Percentiles rank a stretch among this genome's conserved stretches.
Conservation (phyloP, 2,113 vertebrate genomes). For the Trematocara unimaculatum region DNA sequence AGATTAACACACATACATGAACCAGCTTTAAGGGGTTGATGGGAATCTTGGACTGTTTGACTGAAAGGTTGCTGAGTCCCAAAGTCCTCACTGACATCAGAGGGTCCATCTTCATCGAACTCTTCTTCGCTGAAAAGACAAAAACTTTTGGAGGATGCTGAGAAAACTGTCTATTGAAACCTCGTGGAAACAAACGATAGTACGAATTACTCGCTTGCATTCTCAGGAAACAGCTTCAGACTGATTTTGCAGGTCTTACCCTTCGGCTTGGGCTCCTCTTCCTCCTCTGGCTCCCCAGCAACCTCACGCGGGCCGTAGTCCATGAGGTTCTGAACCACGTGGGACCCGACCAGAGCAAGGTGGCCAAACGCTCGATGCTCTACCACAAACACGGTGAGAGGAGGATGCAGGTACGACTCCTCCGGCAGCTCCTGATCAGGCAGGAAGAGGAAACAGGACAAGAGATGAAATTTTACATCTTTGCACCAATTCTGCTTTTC, state of each 20-base stretch:
- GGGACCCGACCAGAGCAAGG: constrained; percentile 81
- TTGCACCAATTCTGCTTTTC: neutral
- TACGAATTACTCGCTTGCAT: neutral
- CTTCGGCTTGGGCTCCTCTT: constrained; percentile 57
- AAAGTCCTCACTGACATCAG: constrained; percentile 64
- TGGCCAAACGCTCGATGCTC: constrained; percentile 85
- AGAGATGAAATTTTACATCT: neutral
- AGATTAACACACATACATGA: constrained; percentile 18
- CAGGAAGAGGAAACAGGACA: neutral
- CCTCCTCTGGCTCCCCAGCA: constrained; percentile 68
- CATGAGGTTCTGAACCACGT: constrained; percentile 82
- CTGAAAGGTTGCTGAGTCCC: constrained; percentile 56
- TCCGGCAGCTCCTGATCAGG: constrained; percentile 83
- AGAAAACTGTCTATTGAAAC: neutral
- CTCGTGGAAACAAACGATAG: neutral
- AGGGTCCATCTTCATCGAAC: neutral
- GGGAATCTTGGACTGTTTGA: constrained; percentile 66
- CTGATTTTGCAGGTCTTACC: constrained; percentile 39
- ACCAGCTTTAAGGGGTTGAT: constrained; percentile 48
- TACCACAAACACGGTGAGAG: constrained; percentile 87
- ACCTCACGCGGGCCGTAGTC: constrained; percentile 74
- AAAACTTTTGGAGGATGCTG: neutral
- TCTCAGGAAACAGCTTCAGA: neutral
- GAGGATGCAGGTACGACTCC: constrained; percentile 88
- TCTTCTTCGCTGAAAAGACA: constrained; percentile 30